Evolutionary conservation across 2,797 vertebrate genomes (phyloP).

Genomic region (Antennarius maculatus): DNA sequence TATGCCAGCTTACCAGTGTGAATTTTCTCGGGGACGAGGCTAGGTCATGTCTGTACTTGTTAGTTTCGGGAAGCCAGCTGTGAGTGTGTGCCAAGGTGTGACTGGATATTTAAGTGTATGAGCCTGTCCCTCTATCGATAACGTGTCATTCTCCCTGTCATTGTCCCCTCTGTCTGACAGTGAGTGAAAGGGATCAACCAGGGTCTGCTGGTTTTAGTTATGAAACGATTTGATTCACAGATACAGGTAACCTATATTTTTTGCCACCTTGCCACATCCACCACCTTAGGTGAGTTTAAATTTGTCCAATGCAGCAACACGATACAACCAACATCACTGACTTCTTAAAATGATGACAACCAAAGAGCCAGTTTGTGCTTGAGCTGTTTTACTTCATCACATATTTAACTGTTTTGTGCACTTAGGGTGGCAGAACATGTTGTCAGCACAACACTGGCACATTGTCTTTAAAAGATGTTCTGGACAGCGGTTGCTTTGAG

Average conservation of each 20-base stretch:
- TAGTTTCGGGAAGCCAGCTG: conserved; percentile 67
- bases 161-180: conserved; percentile 3
- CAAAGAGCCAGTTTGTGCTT: conserved; percentile 6
- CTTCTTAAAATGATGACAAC: no score
- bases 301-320: neutral
- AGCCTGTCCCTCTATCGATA: conserved; percentile 48
- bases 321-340: no score
- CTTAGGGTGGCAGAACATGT: conserved; percentile 1
- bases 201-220: neutral
- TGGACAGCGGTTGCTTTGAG: neutral
- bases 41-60: conserved; percentile 78
- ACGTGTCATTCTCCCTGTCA: conserved; percentile 34
- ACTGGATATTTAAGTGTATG: conserved; percentile 63
- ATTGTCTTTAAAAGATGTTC: conserved; percentile 7
- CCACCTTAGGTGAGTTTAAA: neutral
- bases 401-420: conserved; percentile 10
- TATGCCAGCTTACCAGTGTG: conserved; percentile 62
- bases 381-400: neutral
- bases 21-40: conserved; percentile 72
- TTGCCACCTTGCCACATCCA: neutral
- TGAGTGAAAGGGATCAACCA: neutral
- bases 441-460: conserved; percentile 15
- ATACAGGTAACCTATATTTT: conserved; percentile 7
- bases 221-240: neutral
- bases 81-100: conserved; percentile 67